These are phyloP conservation scores for Idris sp. DNA, from an alignment of 1,140 invertebrate species.

Conservation along the genomic window DNA sequence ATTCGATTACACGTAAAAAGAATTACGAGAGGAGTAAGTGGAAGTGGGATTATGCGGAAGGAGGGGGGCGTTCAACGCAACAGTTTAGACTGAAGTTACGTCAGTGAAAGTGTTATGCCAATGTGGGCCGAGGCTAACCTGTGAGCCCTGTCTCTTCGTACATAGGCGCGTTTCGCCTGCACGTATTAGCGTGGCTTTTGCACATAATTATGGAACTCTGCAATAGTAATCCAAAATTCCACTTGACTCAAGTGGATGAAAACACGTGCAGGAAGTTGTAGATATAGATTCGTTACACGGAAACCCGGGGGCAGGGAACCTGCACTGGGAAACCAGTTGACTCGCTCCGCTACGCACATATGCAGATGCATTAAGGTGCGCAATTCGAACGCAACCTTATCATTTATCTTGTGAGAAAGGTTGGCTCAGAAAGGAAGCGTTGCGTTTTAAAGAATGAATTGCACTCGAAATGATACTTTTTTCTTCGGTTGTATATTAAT, in stretches of 20 bases:
- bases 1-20: slow-evolving; percentile 46
- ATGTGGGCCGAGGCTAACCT: slow-evolving; percentile 79
- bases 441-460: slow-evolving; percentile 33
- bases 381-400: slow-evolving; percentile 49
- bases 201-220: slow-evolving; percentile 46
- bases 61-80: slow-evolving; percentile 69
- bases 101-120: slow-evolving; percentile 79
- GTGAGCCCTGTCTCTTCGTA: slow-evolving; percentile 63
- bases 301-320: slow-evolving; percentile 40
- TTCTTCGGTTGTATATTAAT: too few species aligned
- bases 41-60: slow-evolving; percentile 58
- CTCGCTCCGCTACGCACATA: slow-evolving; percentile 11
- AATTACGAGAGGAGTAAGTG: slow-evolving; percentile 55
- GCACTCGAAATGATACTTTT: too few species aligned
- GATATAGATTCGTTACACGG: slow-evolving; percentile 57
- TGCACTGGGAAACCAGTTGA: slow-evolving; percentile 22
- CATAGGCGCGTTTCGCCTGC: slow-evolving; percentile 34
- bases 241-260: slow-evolving; percentile 36
- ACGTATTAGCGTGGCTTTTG: slow-evolving; percentile 18
- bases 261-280: slow-evolving; percentile 63
- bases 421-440: slow-evolving; percentile 43
- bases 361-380: slow-evolving; percentile 22
- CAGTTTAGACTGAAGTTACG: slow-evolving; percentile 78
- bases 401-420: slow-evolving; percentile 54
- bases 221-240: too few species aligned